phyloP scores from a whole-genome alignment of 2,888 invertebrate species.

The Drosophila imparisetae region DNA sequence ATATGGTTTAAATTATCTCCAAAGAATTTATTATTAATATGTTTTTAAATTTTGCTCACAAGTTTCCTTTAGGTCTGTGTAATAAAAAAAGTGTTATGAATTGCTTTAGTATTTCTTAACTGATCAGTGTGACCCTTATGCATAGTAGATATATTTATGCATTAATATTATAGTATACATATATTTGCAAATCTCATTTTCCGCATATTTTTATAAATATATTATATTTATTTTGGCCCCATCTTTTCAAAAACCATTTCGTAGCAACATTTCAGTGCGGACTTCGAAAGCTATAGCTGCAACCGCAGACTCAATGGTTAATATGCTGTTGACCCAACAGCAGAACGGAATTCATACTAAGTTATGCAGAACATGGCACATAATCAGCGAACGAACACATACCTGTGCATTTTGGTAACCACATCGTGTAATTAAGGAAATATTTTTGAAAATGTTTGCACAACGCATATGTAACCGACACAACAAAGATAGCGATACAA shows the following conservation, averaged over 20 bases:
- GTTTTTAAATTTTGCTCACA: not conserved
- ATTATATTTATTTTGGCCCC: not conserved
- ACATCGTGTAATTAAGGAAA: conserved; percentile 62
- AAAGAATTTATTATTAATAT: not conserved
- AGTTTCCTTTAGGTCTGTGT: not conserved
- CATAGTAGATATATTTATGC: not conserved
- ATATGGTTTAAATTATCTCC: not conserved
- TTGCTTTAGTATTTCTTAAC: not conserved
- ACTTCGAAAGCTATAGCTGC: not conserved
- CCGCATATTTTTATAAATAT: not conserved
- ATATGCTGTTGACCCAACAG: conserved; percentile 15
- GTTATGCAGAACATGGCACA: conserved; percentile 45
- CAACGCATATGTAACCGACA: not conserved
- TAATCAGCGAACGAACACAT: conserved; percentile 48
- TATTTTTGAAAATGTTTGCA: conserved; percentile 47
- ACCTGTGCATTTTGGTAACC: conserved; percentile 42
- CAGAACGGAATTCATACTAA: conserved; percentile 37
- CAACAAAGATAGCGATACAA: not conserved
- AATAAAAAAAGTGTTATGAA: not conserved
- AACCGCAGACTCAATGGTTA: conserved; percentile 5
- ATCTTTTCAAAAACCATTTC: not conserved
- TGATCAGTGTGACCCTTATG: not conserved
- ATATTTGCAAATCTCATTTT: not conserved
- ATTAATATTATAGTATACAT: not conserved
- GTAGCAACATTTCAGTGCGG: not conserved